Conservation (phyloP, 1,140 invertebrate genomes). For the Papilio polytes region DNA sequence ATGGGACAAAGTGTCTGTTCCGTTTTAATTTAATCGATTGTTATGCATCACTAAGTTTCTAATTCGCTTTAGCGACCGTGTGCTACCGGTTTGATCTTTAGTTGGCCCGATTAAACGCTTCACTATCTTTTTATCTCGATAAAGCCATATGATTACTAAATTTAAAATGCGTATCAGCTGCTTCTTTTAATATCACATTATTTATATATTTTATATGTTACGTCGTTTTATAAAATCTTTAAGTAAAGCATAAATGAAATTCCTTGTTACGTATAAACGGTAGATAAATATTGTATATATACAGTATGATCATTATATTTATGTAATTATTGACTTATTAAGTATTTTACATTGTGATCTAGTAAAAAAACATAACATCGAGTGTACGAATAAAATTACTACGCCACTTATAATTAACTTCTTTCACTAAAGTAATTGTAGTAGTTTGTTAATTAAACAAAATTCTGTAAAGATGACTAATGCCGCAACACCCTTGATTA, state of each 20-base stretch:
- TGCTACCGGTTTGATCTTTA: no score
- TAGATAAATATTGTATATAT: neutral
- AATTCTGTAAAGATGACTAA: slow-evolving; percentile 49
- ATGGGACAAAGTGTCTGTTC: no score
- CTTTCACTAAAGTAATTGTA: neutral
- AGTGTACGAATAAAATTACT: no score
- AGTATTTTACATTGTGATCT: no score
- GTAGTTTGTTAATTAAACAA: slow-evolving; percentile 30
- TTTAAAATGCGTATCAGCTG: slow-evolving; percentile 41
- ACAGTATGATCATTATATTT: no score
- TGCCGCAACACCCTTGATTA: slow-evolving; percentile 50
- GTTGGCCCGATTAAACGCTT: no score
- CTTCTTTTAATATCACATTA: neutral
- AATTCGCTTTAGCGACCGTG: no score
- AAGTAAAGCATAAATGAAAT: neutral
- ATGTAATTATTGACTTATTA: neutral
- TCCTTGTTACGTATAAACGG: neutral
- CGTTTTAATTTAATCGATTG: no score
- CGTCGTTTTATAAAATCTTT: neutral
- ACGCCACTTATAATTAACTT: neutral
- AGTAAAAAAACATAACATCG: no score
- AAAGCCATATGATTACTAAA: slow-evolving; percentile 54
- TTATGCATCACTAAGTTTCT: no score
- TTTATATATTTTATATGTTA: neutral
- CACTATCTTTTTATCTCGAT: slow-evolving; percentile 27